Base-by-base conservation (phyloP, 1,140 invertebrate genomes). In the Helicoverpa armigera region DNA sequence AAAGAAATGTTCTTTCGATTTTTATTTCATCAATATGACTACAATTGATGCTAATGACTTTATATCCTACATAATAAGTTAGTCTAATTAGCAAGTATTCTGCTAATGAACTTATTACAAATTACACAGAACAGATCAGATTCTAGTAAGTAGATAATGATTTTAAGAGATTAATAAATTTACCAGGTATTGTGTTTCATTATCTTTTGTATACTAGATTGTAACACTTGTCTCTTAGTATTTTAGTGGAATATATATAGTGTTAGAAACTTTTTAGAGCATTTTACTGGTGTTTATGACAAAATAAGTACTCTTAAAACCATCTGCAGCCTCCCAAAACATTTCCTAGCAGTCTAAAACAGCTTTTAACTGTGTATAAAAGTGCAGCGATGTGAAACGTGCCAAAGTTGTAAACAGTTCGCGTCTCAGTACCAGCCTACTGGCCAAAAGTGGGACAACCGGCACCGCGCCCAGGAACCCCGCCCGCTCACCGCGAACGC, bases 381-480 rank as follows among this genome's bases (percentile, higher is more conserved):
- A 79, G 53, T 70, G 65, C 53, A 70, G 56, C 29, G 35, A 61
- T 2, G 58, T 29, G 56, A 75, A 69, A 81, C 73, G 72, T 76
- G 72, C 63, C 53, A 76, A 69, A 79, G 29, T 79, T 79, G 63
- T 79, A 79, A 79, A 78, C 80, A 77, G 76, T 67, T 43, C 61
- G 61, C 75, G 75, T 67, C 61, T 77, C 43, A 75, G 72, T 81
- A 79, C 31, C 74, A 79, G 65, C 65, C 75, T 85, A 87, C 82
- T 82, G 75, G 76, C 63, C 76, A 82, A 83, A 87, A 85, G 83
- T 88, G 75, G 87, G 83, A 81, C 87, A 63, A 56, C 82, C 83
- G 79, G 82, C 85, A 83, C 85, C 87, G 87, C 87, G 85, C 87
- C 87, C 87, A 80, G 74, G 43, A 16, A 73, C 72, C 63, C 83